Evolutionary conservation across 2,113 vertebrate species (phyloP).

Genomic region (Leucosticte australis): DNA sequence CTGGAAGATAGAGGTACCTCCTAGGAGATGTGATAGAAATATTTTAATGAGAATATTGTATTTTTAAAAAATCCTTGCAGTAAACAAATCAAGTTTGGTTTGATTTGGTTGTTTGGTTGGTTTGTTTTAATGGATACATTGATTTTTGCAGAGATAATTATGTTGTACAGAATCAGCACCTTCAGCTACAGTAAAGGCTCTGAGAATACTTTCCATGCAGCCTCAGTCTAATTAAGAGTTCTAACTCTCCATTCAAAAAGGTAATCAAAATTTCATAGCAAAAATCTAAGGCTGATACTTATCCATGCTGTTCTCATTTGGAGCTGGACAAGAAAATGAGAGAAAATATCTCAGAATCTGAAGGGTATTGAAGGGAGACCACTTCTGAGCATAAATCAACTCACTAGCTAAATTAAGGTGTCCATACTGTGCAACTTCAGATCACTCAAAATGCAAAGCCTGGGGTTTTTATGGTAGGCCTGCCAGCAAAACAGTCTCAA

Average conservation of each 20-base stretch:
- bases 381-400: neutral
- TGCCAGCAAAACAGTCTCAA: slow-evolving; percentile 37
- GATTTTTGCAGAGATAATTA: neutral
- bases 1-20: neutral
- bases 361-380: neutral
- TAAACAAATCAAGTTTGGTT: neutral
- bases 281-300: neutral
- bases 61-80: neutral
- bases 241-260: neutral
- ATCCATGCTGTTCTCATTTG: neutral
- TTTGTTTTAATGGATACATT: neutral
- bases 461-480: neutral
- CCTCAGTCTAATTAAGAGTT: neutral
- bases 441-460: neutral
- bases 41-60: neutral
- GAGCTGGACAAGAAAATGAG: neutral
- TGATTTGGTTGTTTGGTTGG: neutral
- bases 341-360: neutral
- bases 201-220: neutral
- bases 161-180: neutral
- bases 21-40: neutral
- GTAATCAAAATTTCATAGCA: neutral
- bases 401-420: slow-evolving; percentile 11
- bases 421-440: neutral
- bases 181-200: neutral